Conservation (phyloP, 1,140 invertebrate species). For the Cotesia vestalis region DNA sequence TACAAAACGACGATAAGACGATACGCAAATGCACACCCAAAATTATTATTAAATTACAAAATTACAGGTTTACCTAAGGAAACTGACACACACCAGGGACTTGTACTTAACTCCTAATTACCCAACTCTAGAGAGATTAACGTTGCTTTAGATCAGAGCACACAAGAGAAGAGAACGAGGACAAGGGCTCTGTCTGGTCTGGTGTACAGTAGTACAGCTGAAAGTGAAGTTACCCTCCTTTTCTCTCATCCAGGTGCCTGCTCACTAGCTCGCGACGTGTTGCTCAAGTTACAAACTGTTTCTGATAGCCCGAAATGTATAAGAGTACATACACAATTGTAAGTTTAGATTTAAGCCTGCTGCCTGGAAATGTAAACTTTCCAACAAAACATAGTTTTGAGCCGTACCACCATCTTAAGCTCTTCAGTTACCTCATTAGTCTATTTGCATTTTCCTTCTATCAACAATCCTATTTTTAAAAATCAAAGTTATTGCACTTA, state of each 20-base stretch:
- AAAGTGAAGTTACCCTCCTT: slow-evolving; percentile 50
- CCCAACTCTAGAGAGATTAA: slow-evolving; percentile 52
- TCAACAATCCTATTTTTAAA: too few relatives aligned
- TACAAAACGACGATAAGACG: slow-evolving; percentile 1
- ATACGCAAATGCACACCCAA: not conserved
- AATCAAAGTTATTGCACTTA: too few relatives aligned
- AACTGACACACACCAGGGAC: slow-evolving; percentile 45
- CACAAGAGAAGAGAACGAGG: slow-evolving; percentile 37
- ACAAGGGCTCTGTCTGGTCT: not conserved
- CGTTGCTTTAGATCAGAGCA: slow-evolving; percentile 39
- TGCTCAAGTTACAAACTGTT: slow-evolving; percentile 47
- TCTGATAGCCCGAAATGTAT: slow-evolving; percentile 48
- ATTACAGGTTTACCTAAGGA: slow-evolving; percentile 45
- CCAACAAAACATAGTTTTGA: not conserved
- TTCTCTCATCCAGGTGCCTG: slow-evolving; percentile 50
- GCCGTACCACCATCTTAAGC: not conserved
- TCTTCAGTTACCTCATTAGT: too few relatives aligned
- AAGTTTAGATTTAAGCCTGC: too few relatives aligned
- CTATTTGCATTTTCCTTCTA: too few relatives aligned
- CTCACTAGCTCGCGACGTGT: slow-evolving; percentile 38
- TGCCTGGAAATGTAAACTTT: slow-evolving; percentile 18
- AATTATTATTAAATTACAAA: slow-evolving; percentile 52
- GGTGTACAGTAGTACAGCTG: slow-evolving; percentile 37
- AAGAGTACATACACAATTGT: slow-evolving; percentile 3
- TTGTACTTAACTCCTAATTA: slow-evolving; percentile 55